A percentile compares a stretch with the other conserved stretches of the same genome.
These are phyloP conservation scores for Montipora capricornis DNA, from an alignment of 64 coral and sea anemone genomes.

Conservation along the genomic window DNA sequence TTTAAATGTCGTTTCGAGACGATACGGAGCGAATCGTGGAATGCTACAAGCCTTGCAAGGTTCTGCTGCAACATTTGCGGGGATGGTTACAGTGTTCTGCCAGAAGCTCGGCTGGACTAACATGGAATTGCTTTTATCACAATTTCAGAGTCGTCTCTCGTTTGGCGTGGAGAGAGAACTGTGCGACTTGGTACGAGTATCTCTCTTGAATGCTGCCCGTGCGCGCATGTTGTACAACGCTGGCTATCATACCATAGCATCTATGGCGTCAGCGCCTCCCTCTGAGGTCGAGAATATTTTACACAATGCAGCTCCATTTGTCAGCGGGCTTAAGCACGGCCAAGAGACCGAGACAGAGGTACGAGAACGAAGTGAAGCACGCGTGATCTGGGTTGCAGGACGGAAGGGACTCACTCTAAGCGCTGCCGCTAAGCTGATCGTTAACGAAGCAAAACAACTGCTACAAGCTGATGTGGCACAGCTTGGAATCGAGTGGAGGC, in stretches of 20 bases:
- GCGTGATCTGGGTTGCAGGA: slow-evolving; percentile 94
- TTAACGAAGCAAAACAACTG: slow-evolving; percentile 73
- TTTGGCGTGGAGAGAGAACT: slow-evolving; percentile 98
- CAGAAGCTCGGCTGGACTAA: slow-evolving; percentile 95
- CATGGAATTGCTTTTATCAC: slow-evolving; percentile 84
- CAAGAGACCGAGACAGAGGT: slow-evolving; percentile 92
- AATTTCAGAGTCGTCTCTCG: slow-evolving; percentile 94
- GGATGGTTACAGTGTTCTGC: slow-evolving; percentile 98
- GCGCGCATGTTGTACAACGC: slow-evolving; percentile 96
- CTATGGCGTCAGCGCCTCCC: slow-evolving; percentile 68
- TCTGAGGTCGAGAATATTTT: slow-evolving; percentile 81
- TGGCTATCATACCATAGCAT: slow-evolving; percentile 90
- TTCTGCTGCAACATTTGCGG: slow-evolving; percentile 95
- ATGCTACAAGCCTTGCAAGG: slow-evolving; percentile 96
- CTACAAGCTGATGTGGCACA: slow-evolving; percentile 87
- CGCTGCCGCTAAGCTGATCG: slow-evolving; percentile 72
- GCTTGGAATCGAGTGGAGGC: slow-evolving; percentile 92
- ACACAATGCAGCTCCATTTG: slow-evolving; percentile 89
- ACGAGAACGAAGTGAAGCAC: slow-evolving; percentile 68
- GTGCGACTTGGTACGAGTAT: slow-evolving; percentile 93
- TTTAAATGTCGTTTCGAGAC: slow-evolving; percentile 78
- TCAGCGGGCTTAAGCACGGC: slow-evolving; percentile 72
- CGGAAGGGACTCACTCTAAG: slow-evolving; percentile 71
- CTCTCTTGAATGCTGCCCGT: slow-evolving; percentile 92
- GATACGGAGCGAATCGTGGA: slow-evolving; percentile 91